Conservation (phyloP, 2,113 vertebrate species). For the Riparia riparia region DNA sequence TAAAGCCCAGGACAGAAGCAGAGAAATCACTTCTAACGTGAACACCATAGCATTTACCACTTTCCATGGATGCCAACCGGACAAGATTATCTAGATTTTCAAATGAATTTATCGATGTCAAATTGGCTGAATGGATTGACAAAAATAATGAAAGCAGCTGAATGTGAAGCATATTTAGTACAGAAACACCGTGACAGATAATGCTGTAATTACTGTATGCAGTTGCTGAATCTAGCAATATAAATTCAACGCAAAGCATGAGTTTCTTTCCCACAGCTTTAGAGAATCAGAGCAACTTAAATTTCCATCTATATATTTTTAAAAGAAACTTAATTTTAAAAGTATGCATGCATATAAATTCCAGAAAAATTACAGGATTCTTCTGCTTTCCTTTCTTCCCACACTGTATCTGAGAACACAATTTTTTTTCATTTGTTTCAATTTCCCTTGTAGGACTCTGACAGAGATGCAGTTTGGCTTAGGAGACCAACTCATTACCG, state of each 20-base stretch:
- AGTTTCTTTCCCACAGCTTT: neutral
- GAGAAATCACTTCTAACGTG: neutral
- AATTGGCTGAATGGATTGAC: neutral
- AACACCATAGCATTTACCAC: neutral
- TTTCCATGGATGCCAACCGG: neutral
- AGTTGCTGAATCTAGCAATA: neutral
- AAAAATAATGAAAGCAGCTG: neutral
- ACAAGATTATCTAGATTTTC: slow-evolving; percentile 1
- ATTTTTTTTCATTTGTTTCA: neutral
- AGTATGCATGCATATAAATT: neutral
- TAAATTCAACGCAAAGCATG: neutral
- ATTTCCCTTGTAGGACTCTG: neutral
- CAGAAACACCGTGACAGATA: neutral
- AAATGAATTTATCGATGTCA: neutral
- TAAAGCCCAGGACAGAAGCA: neutral
- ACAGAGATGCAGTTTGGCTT: neutral
- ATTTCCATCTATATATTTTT: neutral
- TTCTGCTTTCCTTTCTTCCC: neutral
- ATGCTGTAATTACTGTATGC: neutral
- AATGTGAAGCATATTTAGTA: neutral
- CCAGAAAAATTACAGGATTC: neutral
- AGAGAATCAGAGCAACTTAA: neutral
- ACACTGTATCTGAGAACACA: neutral
- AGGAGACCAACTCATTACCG: neutral
- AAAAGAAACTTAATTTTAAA: neutral